Conservation (phyloP, 2,113 vertebrate genomes). For the Cercopithecus mona region DNA sequence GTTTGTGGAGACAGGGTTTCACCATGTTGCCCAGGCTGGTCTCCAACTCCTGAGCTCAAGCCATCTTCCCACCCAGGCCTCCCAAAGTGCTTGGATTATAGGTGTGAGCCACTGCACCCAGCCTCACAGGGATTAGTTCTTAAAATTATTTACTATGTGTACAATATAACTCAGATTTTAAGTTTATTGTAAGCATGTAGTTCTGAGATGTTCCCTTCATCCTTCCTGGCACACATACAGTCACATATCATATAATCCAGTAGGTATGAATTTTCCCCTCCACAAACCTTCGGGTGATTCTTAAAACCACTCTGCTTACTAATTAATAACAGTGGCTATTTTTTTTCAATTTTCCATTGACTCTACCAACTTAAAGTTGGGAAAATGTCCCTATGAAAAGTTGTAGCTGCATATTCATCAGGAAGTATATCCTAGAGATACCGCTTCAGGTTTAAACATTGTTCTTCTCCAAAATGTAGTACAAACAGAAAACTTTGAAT, state of each 20-base stretch:
- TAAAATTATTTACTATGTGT: neutral
- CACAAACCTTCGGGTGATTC: neutral
- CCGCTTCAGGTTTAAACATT: neutral
- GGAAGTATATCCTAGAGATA: neutral
- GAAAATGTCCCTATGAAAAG: accelerated
- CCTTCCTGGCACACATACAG: neutral
- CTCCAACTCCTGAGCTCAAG: too few relatives aligned
- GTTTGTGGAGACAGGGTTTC: too few relatives aligned
- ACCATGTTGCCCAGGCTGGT: too few relatives aligned
- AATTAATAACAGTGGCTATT: neutral
- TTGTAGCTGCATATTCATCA: neutral
- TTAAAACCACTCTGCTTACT: neutral
- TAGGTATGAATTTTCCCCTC: neutral
- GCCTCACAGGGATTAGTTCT: neutral
- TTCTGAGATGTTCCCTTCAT: neutral
- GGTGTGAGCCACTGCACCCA: too few relatives aligned
- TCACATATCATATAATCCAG: neutral
- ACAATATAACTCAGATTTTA: neutral
- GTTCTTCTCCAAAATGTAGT: neutral
- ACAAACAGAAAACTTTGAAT: neutral
- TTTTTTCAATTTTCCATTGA: neutral
- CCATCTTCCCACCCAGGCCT: too few relatives aligned
- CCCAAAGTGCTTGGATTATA: too few relatives aligned
- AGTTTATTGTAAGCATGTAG: neutral
- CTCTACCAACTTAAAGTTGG: neutral